These are phyloP conservation scores for Misgurnus anguillicaudatus DNA, from an alignment of 2,113 vertebrate species.

Conservation along the genomic window DNA sequence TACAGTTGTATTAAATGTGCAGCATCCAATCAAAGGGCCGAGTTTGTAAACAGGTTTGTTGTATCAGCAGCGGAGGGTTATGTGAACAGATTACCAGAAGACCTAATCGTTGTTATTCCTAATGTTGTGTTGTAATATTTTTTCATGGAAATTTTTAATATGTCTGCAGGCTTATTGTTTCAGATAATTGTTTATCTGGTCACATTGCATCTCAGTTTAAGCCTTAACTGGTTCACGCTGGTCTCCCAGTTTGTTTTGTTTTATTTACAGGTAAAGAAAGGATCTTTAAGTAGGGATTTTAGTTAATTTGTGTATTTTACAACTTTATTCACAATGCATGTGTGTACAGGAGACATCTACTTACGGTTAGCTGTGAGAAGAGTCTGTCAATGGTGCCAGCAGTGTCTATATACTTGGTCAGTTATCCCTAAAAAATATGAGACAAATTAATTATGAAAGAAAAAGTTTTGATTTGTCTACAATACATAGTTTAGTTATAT, in stretches of 20 bases:
- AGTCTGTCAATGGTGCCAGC: neutral
- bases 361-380: too few relatives aligned
- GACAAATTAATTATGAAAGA: neutral
- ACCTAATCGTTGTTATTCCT: neutral
- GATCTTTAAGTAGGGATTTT: too few relatives aligned
- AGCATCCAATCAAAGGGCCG: neutral
- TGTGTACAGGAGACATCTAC: too few relatives aligned
- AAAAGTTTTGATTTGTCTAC: too few relatives aligned
- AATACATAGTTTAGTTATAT: too few relatives aligned
- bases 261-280: too few relatives aligned
- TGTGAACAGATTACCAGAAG: constrained; percentile 9
- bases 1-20: constrained; percentile 1
- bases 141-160: neutral
- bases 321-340: too few relatives aligned
- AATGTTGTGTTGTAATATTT: neutral
- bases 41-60: constrained; percentile 20
- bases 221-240: too few relatives aligned
- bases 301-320: too few relatives aligned
- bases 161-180: constrained; percentile 2
- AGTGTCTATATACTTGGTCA: neutral
- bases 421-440: neutral
- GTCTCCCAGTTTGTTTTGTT: too few relatives aligned
- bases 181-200: constrained; percentile 5
- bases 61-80: constrained; percentile 6
- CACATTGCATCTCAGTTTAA: neutral